These are phyloP conservation scores for Argyresthia goedartella DNA, from an alignment of 2,888 invertebrate species.

Conservation along the genomic window DNA sequence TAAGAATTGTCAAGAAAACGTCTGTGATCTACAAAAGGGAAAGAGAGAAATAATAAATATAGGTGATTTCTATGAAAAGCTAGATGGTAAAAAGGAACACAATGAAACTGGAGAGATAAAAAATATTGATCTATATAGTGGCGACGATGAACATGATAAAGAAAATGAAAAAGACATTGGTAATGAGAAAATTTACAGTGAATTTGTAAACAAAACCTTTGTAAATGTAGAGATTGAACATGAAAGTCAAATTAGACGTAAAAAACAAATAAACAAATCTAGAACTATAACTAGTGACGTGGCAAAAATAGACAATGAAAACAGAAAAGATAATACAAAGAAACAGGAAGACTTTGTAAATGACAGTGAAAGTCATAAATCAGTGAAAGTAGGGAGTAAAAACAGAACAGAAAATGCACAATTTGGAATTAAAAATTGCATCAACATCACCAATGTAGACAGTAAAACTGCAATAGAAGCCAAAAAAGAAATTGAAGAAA, in stretches of 20 bases:
- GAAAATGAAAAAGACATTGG: neutral
- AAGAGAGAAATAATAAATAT: neutral
- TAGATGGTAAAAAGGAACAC: neutral
- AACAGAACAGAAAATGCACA: too few relatives aligned
- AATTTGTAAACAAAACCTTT: too few relatives aligned
- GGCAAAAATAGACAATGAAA: neutral
- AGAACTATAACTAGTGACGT: too few relatives aligned
- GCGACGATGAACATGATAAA: neutral
- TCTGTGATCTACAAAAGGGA: neutral
- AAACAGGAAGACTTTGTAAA: neutral
- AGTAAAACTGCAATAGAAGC: neutral
- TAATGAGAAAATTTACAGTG: neutral
- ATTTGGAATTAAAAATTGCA: too few relatives aligned
- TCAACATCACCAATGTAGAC: neutral
- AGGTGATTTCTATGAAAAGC: too few relatives aligned
- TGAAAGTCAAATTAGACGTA: too few relatives aligned
- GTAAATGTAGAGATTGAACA: too few relatives aligned
- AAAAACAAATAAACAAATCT: too few relatives aligned
- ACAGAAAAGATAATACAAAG: neutral
- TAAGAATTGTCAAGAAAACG: neutral
- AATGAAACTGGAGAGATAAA: neutral
- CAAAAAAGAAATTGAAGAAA: neutral
- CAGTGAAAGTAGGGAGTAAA: too few relatives aligned
- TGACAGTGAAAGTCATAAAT: neutral
- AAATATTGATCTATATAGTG: neutral